phyloP scores from a whole-genome alignment of 2,888 invertebrate genomes.

The Blastobasis lacticolella region DNA sequence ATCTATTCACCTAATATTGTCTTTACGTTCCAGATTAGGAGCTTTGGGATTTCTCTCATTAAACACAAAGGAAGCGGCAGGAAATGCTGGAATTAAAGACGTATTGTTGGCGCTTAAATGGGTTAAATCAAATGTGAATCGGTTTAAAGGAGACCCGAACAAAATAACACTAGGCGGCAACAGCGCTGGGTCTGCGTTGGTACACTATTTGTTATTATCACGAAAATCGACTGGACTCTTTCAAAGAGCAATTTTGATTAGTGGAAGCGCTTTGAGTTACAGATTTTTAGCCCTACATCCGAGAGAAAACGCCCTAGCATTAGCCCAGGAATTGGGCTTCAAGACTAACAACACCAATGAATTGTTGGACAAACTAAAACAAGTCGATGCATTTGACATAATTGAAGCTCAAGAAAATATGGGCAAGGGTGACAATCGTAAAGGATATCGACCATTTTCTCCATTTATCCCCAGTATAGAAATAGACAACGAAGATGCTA shows the following conservation, averaged over 20 bases:
- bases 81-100: conserved; percentile 41
- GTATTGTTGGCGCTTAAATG: conserved; percentile 29
- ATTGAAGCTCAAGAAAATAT: conserved; percentile 20
- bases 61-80: conserved; percentile 25
- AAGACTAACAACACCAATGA: conserved; percentile 11
- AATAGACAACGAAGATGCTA: conserved; percentile 22
- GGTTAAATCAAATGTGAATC: conserved; percentile 30
- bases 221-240: conserved; percentile 26
- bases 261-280: conserved; percentile 24
- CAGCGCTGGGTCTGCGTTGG: conserved; percentile 35
- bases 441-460: conserved; percentile 17
- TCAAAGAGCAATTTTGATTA: conserved; percentile 21
- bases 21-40: conserved; percentile 27
- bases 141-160: conserved; percentile 30
- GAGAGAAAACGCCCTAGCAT: conserved; percentile 14
- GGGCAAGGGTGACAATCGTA: conserved; percentile 12
- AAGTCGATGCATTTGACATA: conserved; percentile 20
- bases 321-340: conserved; percentile 20
- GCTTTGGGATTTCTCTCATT: conserved; percentile 39
- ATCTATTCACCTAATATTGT: too few species aligned
- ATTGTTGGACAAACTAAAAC: conserved; percentile 15
- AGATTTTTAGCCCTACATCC: conserved; percentile 22
- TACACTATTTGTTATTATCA: conserved; percentile 32
- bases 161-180: conserved; percentile 34
- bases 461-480: conserved; percentile 49